Base-by-base conservation (phyloP, 2,113 vertebrate species). In the Archilochus colubris region DNA sequence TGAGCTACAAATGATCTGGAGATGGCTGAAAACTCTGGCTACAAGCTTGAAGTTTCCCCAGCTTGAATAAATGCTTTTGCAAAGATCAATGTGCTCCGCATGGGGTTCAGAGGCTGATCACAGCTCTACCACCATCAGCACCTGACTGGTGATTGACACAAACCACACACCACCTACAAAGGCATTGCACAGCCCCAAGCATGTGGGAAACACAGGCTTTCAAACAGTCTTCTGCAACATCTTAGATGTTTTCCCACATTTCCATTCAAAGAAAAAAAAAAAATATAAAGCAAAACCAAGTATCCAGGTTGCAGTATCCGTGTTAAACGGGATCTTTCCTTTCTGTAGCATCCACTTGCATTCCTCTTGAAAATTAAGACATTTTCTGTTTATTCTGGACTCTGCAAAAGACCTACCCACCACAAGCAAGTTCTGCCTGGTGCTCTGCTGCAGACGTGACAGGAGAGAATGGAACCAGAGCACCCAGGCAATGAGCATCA, bases 101-200 rank as follows among this genome's bases (percentile, higher is more conserved):
- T 8, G 7, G 3, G 69, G 94, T 86, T 93, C 86, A 86, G 86
- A 77, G 80, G 61, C 87, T 96, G 84, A 93, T 72, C 1, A 5
- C 11, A 0, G 75, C 80, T 86, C 76, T 31, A 78, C 67, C 94
- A 84, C 86, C 94, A 92, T 86, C 30, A 94, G 83, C 88, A 96
- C 91, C 94, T 92, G 94, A 86, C 91, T 92, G 88, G 59, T 20
- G 76, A 96, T 6, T 94, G 96, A 94, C 92, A 96, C 64, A 92
- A 95, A 95, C 92, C 94, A 94, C 94, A 94, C 83, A 91, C 86
- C 94, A 93, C 88, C 91, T 86, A 96, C 88, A 92, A 96, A 93
- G 86, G 68, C 91, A 78, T 0, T 55, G 69, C 80, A 84, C 86
- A 94, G 86, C 83, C 91, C 79, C 5, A 8, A 81, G 77, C 1